phyloP scores from a whole-genome alignment of 2,113 vertebrate species.

The Anarhynchus alexandrinus region DNA sequence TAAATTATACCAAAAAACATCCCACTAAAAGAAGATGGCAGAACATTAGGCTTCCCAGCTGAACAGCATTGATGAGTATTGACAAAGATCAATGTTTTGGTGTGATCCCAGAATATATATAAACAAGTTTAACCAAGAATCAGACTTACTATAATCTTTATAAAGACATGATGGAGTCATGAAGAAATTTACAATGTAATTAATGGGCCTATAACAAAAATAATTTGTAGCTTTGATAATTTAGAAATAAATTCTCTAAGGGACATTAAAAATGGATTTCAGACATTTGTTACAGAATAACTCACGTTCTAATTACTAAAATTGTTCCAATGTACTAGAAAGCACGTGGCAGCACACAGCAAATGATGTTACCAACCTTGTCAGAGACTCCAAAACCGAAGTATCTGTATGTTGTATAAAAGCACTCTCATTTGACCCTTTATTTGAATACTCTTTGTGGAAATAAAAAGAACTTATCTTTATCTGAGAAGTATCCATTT shows the following conservation, averaged over 20 bases:
- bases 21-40: not conserved
- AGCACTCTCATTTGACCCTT: not conserved
- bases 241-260: not conserved
- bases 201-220: not conserved
- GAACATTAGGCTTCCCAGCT: not conserved
- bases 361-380: not conserved
- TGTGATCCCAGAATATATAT: not conserved
- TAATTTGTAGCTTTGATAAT: not conserved
- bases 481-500: not conserved
- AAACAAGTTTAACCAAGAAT: not conserved
- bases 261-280: not conserved
- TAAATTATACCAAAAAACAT: not conserved
- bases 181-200: not conserved
- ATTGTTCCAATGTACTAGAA: not conserved
- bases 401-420: not conserved
- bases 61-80: not conserved
- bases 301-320: not conserved
- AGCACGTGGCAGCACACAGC: not conserved
- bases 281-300: not conserved
- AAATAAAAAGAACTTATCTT: not conserved
- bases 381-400: not conserved
- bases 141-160: not conserved
- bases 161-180: fast-evolving
- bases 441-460: not conserved
- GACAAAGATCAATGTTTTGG: not conserved